A percentile compares a stretch with the other conserved stretches of the same genome.
Conservation (phyloP, 2,888 invertebrate species). For the Ashinkailepas kermadecensis region DNA sequence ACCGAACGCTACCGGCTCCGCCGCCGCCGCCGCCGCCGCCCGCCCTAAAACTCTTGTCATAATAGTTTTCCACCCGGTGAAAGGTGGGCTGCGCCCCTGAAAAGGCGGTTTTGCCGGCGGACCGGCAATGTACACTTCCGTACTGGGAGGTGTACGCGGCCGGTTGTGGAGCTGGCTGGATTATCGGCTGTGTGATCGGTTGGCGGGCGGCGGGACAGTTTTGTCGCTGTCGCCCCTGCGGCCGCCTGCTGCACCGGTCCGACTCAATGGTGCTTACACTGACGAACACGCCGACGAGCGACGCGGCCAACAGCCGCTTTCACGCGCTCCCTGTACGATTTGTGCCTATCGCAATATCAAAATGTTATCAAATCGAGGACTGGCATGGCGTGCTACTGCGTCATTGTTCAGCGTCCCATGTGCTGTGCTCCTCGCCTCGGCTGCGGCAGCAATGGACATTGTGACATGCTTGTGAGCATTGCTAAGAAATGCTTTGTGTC, state of each 20-base stretch:
- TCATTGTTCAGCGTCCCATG: neutral
- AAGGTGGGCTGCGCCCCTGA: conserved; percentile 8
- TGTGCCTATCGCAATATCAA: neutral
- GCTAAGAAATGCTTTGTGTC: no score
- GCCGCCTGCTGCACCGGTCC: no score
- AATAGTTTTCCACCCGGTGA: conserved; percentile 12
- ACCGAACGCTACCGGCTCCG: neutral
- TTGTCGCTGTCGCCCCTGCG: no score
- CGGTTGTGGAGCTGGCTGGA: neutral
- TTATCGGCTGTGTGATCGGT: neutral
- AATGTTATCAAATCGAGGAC: neutral
- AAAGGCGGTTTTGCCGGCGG: neutral
- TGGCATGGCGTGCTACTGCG: neutral
- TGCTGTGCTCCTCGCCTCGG: neutral
- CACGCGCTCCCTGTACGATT: neutral
- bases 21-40: neutral
- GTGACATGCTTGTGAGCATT: no score
- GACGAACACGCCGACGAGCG: neutral
- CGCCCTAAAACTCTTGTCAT: conserved; percentile 8
- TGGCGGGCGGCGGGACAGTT: neutral
- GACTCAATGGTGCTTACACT: neutral
- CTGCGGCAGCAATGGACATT: no score
- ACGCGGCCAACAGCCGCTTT: neutral
- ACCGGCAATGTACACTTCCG: conserved; percentile 1
- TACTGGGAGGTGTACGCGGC: neutral